A percentile compares a stretch with the other conserved stretches of the same genome.
phyloP scores from a whole-genome alignment of 2,888 invertebrate genomes.

The Heliconius ismenius region DNA sequence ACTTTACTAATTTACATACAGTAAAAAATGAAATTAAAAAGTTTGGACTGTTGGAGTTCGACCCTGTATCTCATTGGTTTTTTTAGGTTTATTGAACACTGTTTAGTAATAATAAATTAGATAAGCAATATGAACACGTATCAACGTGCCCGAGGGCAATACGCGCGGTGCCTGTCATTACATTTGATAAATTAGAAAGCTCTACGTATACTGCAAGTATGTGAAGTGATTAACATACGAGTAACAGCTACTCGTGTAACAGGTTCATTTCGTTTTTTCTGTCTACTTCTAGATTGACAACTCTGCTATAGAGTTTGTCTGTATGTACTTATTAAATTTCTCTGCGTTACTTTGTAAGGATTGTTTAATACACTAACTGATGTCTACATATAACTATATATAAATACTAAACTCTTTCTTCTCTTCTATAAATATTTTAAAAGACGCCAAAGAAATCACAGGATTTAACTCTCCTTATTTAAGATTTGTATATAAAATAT shows the following conservation, averaged over 20 bases:
- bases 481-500: too few relatives aligned
- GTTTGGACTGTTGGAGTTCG: neutral
- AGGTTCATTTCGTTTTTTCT: constrained; percentile 16
- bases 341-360: neutral
- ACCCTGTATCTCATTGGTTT: neutral
- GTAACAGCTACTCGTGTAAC: constrained; percentile 15
- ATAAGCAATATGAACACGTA: constrained; percentile 18
- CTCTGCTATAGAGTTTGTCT: neutral
- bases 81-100: constrained; percentile 1
- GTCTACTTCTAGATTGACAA: neutral
- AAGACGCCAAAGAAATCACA: too few relatives aligned
- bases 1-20: neutral
- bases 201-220: neutral
- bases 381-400: too few relatives aligned
- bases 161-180: constrained; percentile 16
- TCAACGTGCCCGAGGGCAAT: constrained; percentile 2
- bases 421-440: too few relatives aligned
- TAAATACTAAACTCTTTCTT: too few relatives aligned
- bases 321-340: neutral
- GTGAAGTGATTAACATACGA: constrained; percentile 4
- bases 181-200: constrained; percentile 21
- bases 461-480: too few relatives aligned
- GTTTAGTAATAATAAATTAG: constrained; percentile 19
- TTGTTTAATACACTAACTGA: too few relatives aligned
- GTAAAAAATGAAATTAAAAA: neutral